Evolutionary conservation across 2,888 invertebrate species (phyloP).

Genomic region (Stenoptilia bipunctidactyla): DNA sequence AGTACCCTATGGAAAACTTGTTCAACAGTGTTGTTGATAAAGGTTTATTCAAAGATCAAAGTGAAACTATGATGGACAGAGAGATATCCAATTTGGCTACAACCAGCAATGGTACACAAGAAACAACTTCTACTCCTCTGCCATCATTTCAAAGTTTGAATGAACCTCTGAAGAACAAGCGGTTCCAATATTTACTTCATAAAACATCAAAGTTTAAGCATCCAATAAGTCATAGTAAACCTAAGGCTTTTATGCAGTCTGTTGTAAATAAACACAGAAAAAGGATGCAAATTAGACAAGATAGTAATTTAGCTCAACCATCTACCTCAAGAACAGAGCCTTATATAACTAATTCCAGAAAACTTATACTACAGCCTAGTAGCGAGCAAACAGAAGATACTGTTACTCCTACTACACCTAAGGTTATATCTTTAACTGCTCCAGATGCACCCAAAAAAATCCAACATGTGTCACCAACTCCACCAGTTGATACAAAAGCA

Average conservation of each 20-base stretch:
- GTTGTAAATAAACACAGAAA: slow-evolving; percentile 66
- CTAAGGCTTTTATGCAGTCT: slow-evolving; percentile 65
- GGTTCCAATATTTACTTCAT: slow-evolving; percentile 62
- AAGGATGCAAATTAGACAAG: slow-evolving; percentile 48
- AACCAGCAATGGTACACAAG: slow-evolving; percentile 54
- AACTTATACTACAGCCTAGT: slow-evolving; percentile 41
- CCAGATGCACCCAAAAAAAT: slow-evolving; percentile 50
- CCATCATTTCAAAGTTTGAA: slow-evolving; percentile 60
- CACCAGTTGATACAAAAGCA: slow-evolving; percentile 77
- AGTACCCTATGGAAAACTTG: slow-evolving; percentile 64
- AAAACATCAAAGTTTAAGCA: slow-evolving; percentile 66
- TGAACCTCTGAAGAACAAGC: slow-evolving; percentile 60
- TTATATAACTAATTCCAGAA: slow-evolving; percentile 44
- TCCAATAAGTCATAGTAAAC: slow-evolving; percentile 60
- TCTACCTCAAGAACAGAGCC: slow-evolving; percentile 57
- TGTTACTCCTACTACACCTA: slow-evolving; percentile 48
- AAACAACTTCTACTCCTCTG: slow-evolving; percentile 41
- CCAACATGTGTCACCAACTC: slow-evolving; percentile 40
- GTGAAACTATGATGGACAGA: slow-evolving; percentile 60
- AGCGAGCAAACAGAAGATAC: slow-evolving; percentile 39
- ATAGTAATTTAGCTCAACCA: slow-evolving; percentile 40
- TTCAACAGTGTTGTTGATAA: slow-evolving; percentile 64
- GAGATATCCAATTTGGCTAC: slow-evolving; percentile 64
- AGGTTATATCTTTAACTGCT: slow-evolving; percentile 41
- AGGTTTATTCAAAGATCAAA: slow-evolving; percentile 58